phyloP scores from a whole-genome alignment of 2,888 invertebrate species.

The Sphaeridia pumilis region DNA sequence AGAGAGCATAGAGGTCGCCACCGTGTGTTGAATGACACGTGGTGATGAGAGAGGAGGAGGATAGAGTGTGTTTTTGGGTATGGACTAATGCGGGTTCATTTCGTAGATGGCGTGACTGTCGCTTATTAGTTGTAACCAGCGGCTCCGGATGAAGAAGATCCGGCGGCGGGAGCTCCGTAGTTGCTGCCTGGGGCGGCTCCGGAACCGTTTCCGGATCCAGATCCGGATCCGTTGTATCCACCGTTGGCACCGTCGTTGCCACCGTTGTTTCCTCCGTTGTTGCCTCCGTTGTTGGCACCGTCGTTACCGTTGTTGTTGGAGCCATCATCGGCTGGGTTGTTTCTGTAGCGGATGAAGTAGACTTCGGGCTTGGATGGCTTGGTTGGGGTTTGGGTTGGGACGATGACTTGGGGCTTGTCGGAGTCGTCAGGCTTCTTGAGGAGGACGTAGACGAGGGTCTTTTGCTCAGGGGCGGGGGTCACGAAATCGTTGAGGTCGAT shows the following conservation, averaged over 20 bases:
- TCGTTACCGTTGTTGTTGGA: neutral
- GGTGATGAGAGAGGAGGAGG: neutral
- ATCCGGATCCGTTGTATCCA: neutral
- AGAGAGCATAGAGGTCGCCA: neutral
- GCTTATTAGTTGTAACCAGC: conserved; percentile 4
- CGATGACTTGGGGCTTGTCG: conserved; percentile 2
- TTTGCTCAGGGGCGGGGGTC: conserved; percentile 15
- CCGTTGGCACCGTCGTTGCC: neutral
- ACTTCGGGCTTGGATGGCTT: conserved; percentile 14
- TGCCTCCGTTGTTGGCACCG: neutral
- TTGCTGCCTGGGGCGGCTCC: conserved; percentile 4
- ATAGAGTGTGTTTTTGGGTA: neutral
- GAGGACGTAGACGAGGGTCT: conserved; percentile 15
- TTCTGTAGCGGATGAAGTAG: conserved; percentile 14
- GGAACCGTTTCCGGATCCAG: neutral
- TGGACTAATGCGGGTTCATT: neutral
- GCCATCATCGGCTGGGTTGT: neutral
- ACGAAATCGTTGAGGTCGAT: conserved; percentile 8
- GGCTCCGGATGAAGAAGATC: conserved; percentile 5
- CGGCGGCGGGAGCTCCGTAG: conserved; percentile 8
- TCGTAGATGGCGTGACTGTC: neutral
- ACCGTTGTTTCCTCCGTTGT: neutral
- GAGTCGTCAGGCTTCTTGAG: conserved; percentile 13
- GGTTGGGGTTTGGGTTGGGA: conserved; percentile 10
- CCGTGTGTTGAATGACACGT: neutral